Percentiles rank a stretch among this genome's conserved stretches.
phyloP scores from a whole-genome alignment of 2,888 invertebrate genomes.

The Nomada ferruginata region DNA sequence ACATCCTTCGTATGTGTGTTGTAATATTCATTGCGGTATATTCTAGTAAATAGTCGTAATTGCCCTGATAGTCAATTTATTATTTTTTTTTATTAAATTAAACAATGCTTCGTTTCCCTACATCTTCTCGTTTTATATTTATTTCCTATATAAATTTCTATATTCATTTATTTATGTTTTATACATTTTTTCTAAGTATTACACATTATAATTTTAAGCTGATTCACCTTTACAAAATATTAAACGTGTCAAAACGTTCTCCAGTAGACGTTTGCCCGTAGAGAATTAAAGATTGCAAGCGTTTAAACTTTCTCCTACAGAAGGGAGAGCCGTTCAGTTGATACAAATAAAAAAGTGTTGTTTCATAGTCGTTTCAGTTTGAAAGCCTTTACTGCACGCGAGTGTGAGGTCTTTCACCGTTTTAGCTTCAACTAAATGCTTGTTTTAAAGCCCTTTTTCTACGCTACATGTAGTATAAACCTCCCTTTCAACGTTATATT shows the following conservation, averaged over 20 bases:
- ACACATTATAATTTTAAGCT: not conserved
- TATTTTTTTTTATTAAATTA: too few relatives aligned
- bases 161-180: not conserved
- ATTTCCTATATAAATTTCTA: not conserved
- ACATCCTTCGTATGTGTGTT: not conserved
- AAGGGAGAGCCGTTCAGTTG: conserved; percentile 29
- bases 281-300: conserved; percentile 49
- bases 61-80: too few relatives aligned
- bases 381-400: conserved; percentile 47
- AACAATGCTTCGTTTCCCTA: not conserved
- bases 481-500: conserved; percentile 16
- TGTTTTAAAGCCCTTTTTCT: conserved; percentile 34
- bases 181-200: not conserved
- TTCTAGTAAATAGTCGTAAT: too few relatives aligned
- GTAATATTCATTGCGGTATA: too few relatives aligned
- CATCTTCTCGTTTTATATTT: not conserved
- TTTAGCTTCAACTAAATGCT: conserved; percentile 26
- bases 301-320: conserved; percentile 48
- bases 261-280: not conserved
- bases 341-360: conserved; percentile 44
- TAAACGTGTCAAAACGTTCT: conserved; percentile 8
- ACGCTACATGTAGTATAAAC: conserved; percentile 19
- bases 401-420: conserved; percentile 48
- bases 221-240: not conserved
- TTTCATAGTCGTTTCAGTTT: conserved; percentile 50